Conservation (phyloP, 2,888 invertebrate species). For the Mesorhabditis spiculigera region DNA sequence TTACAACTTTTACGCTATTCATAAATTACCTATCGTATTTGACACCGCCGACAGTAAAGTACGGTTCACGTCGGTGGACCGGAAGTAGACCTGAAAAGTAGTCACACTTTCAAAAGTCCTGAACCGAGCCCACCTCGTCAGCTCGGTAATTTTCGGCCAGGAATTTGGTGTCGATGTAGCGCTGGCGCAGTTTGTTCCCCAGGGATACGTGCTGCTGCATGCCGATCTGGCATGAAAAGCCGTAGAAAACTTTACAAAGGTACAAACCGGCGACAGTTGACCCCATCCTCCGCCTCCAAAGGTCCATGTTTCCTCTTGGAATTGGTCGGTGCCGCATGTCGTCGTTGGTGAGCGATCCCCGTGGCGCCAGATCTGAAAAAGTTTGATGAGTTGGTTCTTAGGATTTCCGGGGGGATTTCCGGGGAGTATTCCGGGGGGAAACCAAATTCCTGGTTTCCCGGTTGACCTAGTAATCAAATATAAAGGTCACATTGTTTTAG, state of each 20-base stretch:
- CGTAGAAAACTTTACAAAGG: constrained; percentile 61
- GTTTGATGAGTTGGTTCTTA: too few relatives aligned
- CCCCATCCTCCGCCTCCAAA: constrained; percentile 42
- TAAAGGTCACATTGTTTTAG: too few relatives aligned
- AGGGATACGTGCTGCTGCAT: constrained; percentile 70
- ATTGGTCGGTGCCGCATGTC: constrained; percentile 32
- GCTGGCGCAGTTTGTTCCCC: constrained; percentile 72
- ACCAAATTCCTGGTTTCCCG: too few relatives aligned
- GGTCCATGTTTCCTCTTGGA: constrained; percentile 30
- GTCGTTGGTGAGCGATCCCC: constrained; percentile 45
- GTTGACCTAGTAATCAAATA: too few relatives aligned
- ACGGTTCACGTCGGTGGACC: constrained; percentile 80
- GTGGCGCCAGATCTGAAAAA: constrained; percentile 44
- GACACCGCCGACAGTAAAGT: constrained; percentile 67
- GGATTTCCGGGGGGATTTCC: too few relatives aligned
- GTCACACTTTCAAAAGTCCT: neutral
- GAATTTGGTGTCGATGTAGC: constrained; percentile 69
- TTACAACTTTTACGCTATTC: constrained; percentile 15
- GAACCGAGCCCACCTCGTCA: constrained; percentile 38
- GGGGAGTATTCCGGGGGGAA: too few relatives aligned
- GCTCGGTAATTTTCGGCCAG: constrained; percentile 66
- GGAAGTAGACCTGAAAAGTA: constrained; percentile 65
- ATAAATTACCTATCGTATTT: constrained; percentile 42
- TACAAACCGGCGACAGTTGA: constrained; percentile 32
- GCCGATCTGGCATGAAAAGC: constrained; percentile 16